phyloP scores from a whole-genome alignment of 2,113 vertebrate species.

The Neotoma lepida region DNA sequence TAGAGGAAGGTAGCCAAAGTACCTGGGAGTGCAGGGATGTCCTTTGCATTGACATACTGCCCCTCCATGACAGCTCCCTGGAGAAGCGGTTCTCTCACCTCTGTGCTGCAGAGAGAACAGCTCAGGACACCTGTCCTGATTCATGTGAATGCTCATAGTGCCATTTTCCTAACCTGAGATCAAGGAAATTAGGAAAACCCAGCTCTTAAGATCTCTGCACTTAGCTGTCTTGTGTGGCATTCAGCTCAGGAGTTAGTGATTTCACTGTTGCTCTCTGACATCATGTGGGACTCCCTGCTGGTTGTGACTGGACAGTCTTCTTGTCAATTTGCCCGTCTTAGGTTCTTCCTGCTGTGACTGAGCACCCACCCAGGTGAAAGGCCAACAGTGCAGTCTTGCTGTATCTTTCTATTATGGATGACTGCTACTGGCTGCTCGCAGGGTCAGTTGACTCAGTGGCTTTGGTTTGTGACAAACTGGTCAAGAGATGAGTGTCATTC shows the following conservation, averaged over 20 bases:
- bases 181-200: not conserved
- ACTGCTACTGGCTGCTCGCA: not conserved
- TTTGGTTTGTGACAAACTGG: conserved; percentile 11
- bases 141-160: not conserved
- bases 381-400: not conserved
- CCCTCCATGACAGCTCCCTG: not conserved
- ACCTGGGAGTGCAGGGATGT: not conserved
- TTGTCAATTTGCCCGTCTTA: not conserved
- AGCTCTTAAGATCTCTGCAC: not conserved
- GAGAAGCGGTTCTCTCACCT: not conserved
- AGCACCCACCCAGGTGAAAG: not conserved
- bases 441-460: not conserved
- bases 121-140: not conserved
- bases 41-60: not conserved
- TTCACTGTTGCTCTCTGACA: not conserved
- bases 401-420: not conserved
- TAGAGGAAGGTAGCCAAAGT: not conserved
- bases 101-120: not conserved
- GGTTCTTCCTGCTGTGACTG: not conserved
- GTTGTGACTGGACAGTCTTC: not conserved
- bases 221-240: not conserved
- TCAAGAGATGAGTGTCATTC: not conserved
- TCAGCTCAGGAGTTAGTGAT: not conserved
- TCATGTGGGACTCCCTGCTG: not conserved
- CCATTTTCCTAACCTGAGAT: not conserved